Base-by-base conservation (phyloP, 1,140 invertebrate species). In the Pygmarrhopalites habei region DNA sequence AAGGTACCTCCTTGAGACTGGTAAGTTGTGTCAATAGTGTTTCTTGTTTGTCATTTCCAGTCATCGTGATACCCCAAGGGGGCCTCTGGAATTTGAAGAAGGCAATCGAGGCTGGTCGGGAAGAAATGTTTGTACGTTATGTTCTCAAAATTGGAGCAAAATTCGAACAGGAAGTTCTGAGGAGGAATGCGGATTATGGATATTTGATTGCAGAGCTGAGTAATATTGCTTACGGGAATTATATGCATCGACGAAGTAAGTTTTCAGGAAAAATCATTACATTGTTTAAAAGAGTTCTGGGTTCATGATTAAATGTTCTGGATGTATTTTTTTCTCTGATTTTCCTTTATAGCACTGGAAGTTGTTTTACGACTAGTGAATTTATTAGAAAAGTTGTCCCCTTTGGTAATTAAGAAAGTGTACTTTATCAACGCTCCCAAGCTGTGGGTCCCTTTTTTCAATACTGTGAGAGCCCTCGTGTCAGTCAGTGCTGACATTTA, bases 221-320 rank as follows among this genome's bases (percentile, higher is more conserved):
- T 2, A 52, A 52, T 23, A n/a, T 52, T 52, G 49, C 49, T 7
- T 52, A 52, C 28, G 49, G 49, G 5, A 52, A 52, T n/a, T 52
- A 19, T n/a, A 28, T 52, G 19, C 49, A 52, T 26, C 4, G 25
- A 23, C 49, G 49, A 23, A 52, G 49, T 52, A 52, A 52, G 49
- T 52, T 52, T 35, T 35, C 15, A 5, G 5, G 15, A 35, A 15
- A 35, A 35, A 7, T 35, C 32, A 35, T 7, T 35, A 5, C 15
- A 35, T 35, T 35, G 15, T 35, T 5, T 35, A 35, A 7, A 15
- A 7, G 32, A 7, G 5, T 7, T 7, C 32, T 35, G 32, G 5
- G 15, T 35, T 5, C 15, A 35, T 15, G 32, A 35, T 35, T 15
- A 35, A 35, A 7, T 7, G 15, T 35, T 35, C 32, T 7, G 15